Evolutionary conservation across 2,113 vertebrate species (phyloP), one percentile per base, ranked within the genome.

Genomic region (Entomyzon cyanotis): DNA sequence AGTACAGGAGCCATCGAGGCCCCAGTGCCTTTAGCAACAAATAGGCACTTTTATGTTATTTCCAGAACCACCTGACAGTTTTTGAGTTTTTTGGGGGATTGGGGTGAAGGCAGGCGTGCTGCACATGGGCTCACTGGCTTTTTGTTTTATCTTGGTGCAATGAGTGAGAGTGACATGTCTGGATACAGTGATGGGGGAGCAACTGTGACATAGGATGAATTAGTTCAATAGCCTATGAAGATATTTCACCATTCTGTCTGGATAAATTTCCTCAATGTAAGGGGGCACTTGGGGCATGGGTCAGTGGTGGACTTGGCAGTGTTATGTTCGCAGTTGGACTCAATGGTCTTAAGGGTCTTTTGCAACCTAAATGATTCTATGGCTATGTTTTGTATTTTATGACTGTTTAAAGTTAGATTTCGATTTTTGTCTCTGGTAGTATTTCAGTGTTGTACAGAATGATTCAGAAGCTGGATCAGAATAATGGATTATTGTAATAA

Each of bases 281-380:
- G 0, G 0, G 64, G 37, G 12, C 4, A 15, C 16, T 12, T 27
- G 16, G 11, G 60, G 42, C 4, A 2, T 31, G 39, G 28, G 30
- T 49, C 42, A 52, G 30, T 52, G 46, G 10, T 35, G 41, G 41
- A 17, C 42, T 83, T 71, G 70, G 41, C 24, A 82, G 55, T 24
- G 46, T 31, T 50, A 4, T 35, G 7, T 64, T 69, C 50, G 39
- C 2, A 1, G 19, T 10, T 60, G 27, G n/a, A 44, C 46, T 74
- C 3, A 0, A 71, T 39, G 10, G 35, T 28, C 33, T 42, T 74
- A 60, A 19, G 5, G 14, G 37, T 52, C 55, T 62, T 74, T 52
- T 75, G n/a, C 33, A 80, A 89, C 41, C 21, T 50, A 41, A 75
- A 44, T 11, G 4, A 62, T 27, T 53, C 24, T 24, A 12, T 12